These are phyloP conservation scores for Junco hyemalis DNA, from an alignment of 2,113 vertebrate genomes.

Conservation along the genomic window DNA sequence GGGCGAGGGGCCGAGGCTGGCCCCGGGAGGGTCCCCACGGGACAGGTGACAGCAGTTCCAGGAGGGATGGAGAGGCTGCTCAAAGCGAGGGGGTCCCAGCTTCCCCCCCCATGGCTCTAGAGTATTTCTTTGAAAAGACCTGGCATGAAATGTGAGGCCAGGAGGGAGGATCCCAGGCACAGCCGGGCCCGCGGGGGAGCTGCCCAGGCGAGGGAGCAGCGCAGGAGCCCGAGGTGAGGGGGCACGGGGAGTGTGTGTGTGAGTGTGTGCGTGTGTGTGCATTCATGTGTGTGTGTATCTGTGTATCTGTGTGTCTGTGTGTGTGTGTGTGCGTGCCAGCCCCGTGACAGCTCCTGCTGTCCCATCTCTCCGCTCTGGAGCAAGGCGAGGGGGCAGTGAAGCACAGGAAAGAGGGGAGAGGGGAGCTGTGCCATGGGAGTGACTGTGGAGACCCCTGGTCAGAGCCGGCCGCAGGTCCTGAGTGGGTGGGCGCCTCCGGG, in stretches of 20 bases:
- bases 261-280: too few species aligned
- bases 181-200: fast-evolving
- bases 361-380: fast-evolving
- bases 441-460: not conserved
- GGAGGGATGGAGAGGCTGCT: slow-evolving; percentile 1
- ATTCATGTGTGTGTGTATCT: too few species aligned
- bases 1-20: not conserved
- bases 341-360: not conserved
- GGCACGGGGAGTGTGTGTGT: not conserved
- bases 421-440: not conserved
- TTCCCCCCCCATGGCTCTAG: slow-evolving; percentile 41
- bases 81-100: not conserved
- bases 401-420: not conserved
- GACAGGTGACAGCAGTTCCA: not conserved
- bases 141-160: not conserved
- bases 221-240: fast-evolving
- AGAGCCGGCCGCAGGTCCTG: not conserved
- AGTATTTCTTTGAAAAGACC: slow-evolving; percentile 14
- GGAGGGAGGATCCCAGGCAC: not conserved
- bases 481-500: not conserved
- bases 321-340: not conserved
- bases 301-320: not conserved
- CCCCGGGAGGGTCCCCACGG: not conserved
- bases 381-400: not conserved
- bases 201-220: not conserved